A percentile compares a stretch with the other conserved stretches of the same genome.
phyloP scores from a whole-genome alignment of 2,113 vertebrate genomes.

The Oreochromis aureus region DNA sequence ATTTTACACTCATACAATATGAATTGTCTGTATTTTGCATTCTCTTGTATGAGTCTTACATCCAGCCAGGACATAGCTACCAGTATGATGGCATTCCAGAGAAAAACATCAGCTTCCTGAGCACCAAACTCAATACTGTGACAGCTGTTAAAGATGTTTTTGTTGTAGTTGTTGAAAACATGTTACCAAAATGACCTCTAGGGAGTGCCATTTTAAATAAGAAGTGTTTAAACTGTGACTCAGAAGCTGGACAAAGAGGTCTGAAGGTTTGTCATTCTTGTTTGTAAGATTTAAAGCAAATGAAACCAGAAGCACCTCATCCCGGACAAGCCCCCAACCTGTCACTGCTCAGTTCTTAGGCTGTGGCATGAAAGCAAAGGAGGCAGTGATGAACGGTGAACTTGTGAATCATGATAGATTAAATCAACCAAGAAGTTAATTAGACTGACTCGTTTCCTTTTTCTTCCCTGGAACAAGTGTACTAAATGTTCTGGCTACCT shows the following conservation, averaged over 20 bases:
- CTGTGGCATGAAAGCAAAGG: neutral
- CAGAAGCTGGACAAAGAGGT: neutral
- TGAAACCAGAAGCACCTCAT: neutral
- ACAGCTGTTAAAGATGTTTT: neutral
- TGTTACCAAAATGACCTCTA: neutral
- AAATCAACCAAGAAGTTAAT: neutral
- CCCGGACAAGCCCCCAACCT: neutral
- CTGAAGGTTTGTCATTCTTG: neutral
- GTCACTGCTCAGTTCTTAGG: neutral
- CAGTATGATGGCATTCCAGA: neutral
- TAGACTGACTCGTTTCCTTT: neutral
- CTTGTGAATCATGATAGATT: neutral
- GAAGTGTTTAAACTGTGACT: neutral
- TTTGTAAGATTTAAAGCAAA: neutral
- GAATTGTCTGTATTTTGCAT: neutral
- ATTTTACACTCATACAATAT: neutral
- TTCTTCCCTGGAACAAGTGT: neutral
- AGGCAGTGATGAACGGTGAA: fast-evolving
- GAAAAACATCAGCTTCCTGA: neutral
- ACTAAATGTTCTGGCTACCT: neutral
- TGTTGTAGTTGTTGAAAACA: neutral
- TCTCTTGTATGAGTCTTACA: neutral
- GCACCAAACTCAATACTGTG: fast-evolving
- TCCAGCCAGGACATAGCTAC: neutral
- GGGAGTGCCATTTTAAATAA: neutral